These are phyloP conservation scores for Chalcis sispes DNA, from an alignment of 2,888 invertebrate genomes.

Conservation along the genomic window DNA sequence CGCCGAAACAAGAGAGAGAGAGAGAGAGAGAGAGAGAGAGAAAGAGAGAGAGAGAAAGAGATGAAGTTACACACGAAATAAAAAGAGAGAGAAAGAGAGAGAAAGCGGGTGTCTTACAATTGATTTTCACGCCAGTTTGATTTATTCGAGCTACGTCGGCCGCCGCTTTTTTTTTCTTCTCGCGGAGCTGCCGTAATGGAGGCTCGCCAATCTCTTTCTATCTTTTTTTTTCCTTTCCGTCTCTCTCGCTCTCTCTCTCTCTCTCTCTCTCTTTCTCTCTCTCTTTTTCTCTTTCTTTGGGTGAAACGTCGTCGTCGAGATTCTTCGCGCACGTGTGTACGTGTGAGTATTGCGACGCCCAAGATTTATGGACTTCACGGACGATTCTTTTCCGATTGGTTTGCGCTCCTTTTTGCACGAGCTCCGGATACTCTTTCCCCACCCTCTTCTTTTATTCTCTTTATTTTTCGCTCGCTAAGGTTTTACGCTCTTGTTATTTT, in stretches of 20 bases:
- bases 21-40: slow-evolving; percentile 27
- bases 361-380: slow-evolving; percentile 39
- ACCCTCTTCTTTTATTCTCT: no score
- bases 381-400: slow-evolving; percentile 29
- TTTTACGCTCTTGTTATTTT: no score
- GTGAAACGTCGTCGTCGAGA: not conserved
- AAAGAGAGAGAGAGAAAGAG: slow-evolving; percentile 38
- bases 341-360: no score
- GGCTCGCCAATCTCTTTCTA: slow-evolving; percentile 60
- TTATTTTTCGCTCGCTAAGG: no score
- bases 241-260: not conserved
- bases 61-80: not conserved
- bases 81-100: slow-evolving; percentile 28
- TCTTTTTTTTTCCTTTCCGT: no score
- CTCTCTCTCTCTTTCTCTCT: not conserved
- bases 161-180: slow-evolving; percentile 61
- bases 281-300: not conserved
- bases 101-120: slow-evolving; percentile 69
- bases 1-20: slow-evolving; percentile 47
- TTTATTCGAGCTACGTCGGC: slow-evolving; percentile 68
- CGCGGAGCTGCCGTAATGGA: slow-evolving; percentile 54
- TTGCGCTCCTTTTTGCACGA: slow-evolving; percentile 9
- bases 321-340: not conserved
- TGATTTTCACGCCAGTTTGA: slow-evolving; percentile 73
- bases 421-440: no score